phyloP scores from a whole-genome alignment of 2,113 vertebrate genomes.

The Ochotona curzoniae region DNA sequence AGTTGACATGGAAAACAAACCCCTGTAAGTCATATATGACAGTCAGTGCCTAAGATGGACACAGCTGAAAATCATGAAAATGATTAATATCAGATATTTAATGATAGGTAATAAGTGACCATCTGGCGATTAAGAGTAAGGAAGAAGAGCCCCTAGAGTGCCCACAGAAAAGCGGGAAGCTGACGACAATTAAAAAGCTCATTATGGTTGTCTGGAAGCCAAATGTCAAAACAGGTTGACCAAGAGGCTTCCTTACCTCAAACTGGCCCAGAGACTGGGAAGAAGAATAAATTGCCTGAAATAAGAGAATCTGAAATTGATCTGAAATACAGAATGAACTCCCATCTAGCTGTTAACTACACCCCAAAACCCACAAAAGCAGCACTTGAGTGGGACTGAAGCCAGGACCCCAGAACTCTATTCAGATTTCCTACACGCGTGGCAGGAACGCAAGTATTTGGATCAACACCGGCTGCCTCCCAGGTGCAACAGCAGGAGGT shows the following conservation, averaged over 20 bases:
- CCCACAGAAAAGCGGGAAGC: slow-evolving; percentile 83
- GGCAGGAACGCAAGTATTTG: too few relatives aligned
- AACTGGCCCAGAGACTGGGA: neutral
- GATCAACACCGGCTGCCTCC: too few relatives aligned
- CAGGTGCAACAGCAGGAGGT: too few relatives aligned
- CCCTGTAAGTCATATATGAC: slow-evolving; percentile 19
- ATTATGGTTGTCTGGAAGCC: slow-evolving; percentile 69
- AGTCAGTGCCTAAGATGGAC: slow-evolving; percentile 61
- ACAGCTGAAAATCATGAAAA: slow-evolving; percentile 75
- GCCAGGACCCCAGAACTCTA: too few relatives aligned
- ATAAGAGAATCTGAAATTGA: too few relatives aligned
- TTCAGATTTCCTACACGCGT: too few relatives aligned
- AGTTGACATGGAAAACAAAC: neutral
- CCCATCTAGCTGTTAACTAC: too few relatives aligned
- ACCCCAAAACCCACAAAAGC: too few relatives aligned
- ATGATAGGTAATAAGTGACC: slow-evolving; percentile 91
- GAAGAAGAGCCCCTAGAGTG: neutral
- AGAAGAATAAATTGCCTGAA: too few relatives aligned
- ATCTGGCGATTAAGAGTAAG: slow-evolving; percentile 87
- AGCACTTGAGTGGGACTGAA: too few relatives aligned
- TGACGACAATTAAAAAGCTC: slow-evolving; percentile 83
- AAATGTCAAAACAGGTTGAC: slow-evolving; percentile 66
- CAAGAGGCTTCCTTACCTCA: slow-evolving; percentile 23
- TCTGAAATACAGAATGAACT: too few relatives aligned
- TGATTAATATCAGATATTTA: slow-evolving; percentile 91